These are phyloP conservation scores for Halcyon smyrnensis DNA, from an alignment of 2,797 vertebrate genomes.

Conservation along the genomic window DNA sequence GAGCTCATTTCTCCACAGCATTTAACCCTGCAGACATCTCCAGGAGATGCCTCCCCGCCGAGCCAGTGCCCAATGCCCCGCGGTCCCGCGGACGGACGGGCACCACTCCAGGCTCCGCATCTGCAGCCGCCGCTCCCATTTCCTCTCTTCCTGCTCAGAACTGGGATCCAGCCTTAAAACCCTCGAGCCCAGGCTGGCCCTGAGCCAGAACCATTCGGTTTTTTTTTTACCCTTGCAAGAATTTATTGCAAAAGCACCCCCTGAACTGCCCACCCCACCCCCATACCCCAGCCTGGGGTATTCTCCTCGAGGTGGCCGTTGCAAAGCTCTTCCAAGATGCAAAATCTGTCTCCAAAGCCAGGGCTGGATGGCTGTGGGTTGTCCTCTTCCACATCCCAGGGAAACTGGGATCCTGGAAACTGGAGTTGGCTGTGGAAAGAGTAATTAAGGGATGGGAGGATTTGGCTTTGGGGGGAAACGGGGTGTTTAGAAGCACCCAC, in stretches of 20 bases:
- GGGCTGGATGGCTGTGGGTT: neutral
- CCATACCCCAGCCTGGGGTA: neutral
- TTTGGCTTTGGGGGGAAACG: neutral
- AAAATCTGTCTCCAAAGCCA: fast-evolving
- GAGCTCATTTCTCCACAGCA: neutral
- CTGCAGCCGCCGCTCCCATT: neutral
- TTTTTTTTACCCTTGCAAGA: fast-evolving
- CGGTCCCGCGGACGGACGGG: fast-evolving
- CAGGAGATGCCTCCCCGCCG: neutral
- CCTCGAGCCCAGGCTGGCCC: fast-evolving
- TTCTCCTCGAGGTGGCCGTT: fast-evolving
- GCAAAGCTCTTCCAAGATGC: neutral
- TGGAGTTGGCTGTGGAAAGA: neutral
- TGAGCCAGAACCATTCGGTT: fast-evolving
- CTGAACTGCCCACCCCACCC: no score
- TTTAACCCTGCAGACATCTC: neutral
- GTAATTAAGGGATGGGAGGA: neutral
- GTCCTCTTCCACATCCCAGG: neutral
- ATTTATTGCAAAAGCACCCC: neutral
- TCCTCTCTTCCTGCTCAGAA: neutral
- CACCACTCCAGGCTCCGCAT: neutral
- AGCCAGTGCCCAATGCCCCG: neutral
- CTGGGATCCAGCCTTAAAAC: neutral
- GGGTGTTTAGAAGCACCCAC: neutral
- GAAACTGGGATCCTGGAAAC: neutral